These are phyloP conservation scores for Hemaris fuciformis DNA, from an alignment of 2,888 invertebrate genomes.

Conservation along the genomic window DNA sequence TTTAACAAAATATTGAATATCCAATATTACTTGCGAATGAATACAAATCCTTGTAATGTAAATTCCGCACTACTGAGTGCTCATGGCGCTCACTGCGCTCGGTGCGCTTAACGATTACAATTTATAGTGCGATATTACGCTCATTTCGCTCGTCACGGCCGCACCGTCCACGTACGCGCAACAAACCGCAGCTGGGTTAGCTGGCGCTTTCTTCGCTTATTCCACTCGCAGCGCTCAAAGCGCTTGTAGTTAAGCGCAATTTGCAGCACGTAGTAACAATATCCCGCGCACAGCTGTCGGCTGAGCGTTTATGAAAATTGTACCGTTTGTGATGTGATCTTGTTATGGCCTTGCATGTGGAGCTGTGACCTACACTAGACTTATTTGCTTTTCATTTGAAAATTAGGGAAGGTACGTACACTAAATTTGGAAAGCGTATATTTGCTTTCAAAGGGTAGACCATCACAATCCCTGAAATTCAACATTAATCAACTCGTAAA, in stretches of 20 bases:
- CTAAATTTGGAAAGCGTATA: neutral
- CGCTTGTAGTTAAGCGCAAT: constrained; percentile 1
- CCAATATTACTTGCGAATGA: neutral
- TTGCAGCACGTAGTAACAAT: constrained; percentile 3
- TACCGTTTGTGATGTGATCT: neutral
- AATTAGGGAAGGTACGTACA: neutral
- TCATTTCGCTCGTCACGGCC: neutral
- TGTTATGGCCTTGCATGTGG: neutral
- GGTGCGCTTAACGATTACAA: neutral
- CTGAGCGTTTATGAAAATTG: constrained; percentile 5
- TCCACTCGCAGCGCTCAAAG: neutral
- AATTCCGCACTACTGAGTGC: neutral
- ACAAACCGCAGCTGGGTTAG: constrained; percentile 1
- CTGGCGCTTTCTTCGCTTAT: constrained; percentile 8
- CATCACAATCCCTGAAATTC: no score
- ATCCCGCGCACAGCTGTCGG: neutral
- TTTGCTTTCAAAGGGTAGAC: neutral
- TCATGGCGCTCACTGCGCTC: neutral
- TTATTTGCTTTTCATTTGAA: neutral
- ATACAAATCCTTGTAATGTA: neutral
- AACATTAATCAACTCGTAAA: no score
- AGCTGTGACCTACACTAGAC: neutral
- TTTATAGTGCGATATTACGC: neutral
- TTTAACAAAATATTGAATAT: neutral
- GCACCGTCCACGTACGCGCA: neutral